phyloP scores from a whole-genome alignment of 2,888 invertebrate genomes.

The Dermolepida albohirtum region DNA sequence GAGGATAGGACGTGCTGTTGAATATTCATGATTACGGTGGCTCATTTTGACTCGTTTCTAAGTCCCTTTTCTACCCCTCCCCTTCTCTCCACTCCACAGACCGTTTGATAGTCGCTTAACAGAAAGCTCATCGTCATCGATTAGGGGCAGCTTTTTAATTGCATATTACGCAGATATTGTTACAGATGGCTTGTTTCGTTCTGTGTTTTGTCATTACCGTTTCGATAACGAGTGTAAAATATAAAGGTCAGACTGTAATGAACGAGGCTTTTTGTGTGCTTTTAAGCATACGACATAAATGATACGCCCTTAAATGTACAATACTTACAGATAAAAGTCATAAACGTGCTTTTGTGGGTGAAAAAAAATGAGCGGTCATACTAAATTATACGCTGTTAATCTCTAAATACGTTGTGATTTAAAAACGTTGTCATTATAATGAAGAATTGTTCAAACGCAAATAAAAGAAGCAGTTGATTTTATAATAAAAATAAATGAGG shows the following conservation, averaged over 20 bases:
- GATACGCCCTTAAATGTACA: too few species aligned
- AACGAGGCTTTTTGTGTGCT: not conserved
- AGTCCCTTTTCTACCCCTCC: constrained; percentile 9
- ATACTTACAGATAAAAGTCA: too few species aligned
- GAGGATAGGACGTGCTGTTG: constrained; percentile 42
- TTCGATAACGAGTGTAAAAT: constrained; percentile 12
- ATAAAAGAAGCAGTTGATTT: too few species aligned
- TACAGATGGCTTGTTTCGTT: constrained; percentile 33
- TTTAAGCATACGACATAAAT: too few species aligned
- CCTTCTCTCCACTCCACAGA: not conserved
- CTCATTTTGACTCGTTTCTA: constrained; percentile 45
- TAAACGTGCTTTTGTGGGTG: too few species aligned
- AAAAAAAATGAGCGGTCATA: too few species aligned
- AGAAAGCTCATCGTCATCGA: constrained; percentile 52
- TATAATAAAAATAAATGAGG: too few species aligned
- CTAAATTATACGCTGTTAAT: too few species aligned
- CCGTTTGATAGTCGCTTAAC: constrained; percentile 46
- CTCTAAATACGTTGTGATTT: too few species aligned
- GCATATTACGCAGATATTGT: constrained; percentile 36
- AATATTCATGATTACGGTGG: constrained; percentile 46
- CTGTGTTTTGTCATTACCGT: constrained; percentile 22
- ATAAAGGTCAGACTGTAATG: constrained; percentile 6
- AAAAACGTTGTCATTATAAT: too few species aligned
- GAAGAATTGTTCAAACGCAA: too few species aligned
- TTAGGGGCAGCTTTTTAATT: constrained; percentile 49